Evolutionary conservation across 1,140 invertebrate species (phyloP).

Genomic region (Nephila pilipes): DNA sequence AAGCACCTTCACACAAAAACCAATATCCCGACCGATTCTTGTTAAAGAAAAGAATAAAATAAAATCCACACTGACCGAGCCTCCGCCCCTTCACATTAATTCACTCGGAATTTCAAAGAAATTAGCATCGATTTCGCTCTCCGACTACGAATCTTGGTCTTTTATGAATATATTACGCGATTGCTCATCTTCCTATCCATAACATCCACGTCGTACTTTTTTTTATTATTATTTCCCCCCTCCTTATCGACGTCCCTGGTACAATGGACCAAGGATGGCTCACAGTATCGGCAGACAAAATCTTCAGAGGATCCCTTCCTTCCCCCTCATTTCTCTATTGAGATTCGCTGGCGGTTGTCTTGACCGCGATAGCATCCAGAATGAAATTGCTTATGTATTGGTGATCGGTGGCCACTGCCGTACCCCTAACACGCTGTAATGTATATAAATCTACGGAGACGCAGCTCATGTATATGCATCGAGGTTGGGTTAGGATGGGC

Average conservation of each 20-base stretch:
- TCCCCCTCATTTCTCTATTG: not conserved
- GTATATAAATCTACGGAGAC: slow-evolving; percentile 37
- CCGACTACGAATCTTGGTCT: not conserved
- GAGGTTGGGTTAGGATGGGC: not conserved
- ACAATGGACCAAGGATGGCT: slow-evolving; percentile 26
- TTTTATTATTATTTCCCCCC: not conserved
- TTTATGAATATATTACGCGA: slow-evolving; percentile 65
- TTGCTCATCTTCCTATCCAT: slow-evolving; percentile 13
- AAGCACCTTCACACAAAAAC: not conserved
- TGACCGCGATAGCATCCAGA: slow-evolving; percentile 54
- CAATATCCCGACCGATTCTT: slow-evolving; percentile 49
- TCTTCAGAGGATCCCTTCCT: not conserved
- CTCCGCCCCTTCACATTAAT: slow-evolving; percentile 42
- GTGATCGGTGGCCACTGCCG: slow-evolving; percentile 22
- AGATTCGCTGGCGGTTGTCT: slow-evolving; percentile 18
- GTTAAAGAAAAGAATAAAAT: slow-evolving; percentile 7
- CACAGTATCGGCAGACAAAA: slow-evolving; percentile 17
- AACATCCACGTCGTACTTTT: not conserved
- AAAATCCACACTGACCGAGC: slow-evolving; percentile 21
- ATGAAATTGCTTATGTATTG: slow-evolving; percentile 62
- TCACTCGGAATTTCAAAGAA: slow-evolving; percentile 53
- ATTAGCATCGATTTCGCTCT: slow-evolving; percentile 58
- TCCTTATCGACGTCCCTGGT: not conserved
- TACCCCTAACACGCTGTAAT: not conserved
- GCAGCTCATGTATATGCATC: slow-evolving; percentile 61